Percentiles rank a stretch among this genome's conserved stretches.
Conservation (phyloP, 1,140 invertebrate genomes). For the Drosophila erecta region DNA sequence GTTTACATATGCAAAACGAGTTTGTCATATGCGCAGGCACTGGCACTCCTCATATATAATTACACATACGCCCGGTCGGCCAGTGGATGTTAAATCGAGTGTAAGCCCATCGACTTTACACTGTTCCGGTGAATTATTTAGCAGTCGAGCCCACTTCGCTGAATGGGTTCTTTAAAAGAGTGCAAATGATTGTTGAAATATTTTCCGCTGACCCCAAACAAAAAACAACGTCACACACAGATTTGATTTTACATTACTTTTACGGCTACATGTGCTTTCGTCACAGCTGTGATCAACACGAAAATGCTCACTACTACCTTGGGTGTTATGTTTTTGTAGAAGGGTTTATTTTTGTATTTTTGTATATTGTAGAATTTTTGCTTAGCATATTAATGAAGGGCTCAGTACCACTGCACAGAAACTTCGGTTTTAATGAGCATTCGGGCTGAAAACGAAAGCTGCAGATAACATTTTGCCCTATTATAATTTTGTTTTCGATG, state of each 20-base stretch:
- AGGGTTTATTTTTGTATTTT: neutral
- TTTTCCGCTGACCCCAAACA: constrained; percentile 4
- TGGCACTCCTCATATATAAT: constrained; percentile 17
- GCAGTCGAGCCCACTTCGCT: neutral
- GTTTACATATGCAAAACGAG: constrained; percentile 52
- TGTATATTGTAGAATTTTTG: too few species aligned
- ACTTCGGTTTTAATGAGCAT: too few species aligned
- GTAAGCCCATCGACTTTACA: constrained; percentile 25
- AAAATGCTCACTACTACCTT: neutral
- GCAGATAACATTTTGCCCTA: too few species aligned
- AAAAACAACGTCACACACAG: constrained; percentile 2
- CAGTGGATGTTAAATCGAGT: constrained; percentile 54
- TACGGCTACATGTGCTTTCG: neutral
- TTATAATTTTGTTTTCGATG: too few species aligned
- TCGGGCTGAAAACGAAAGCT: too few species aligned
- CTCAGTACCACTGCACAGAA: too few species aligned
- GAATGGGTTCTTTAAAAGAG: neutral
- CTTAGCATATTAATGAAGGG: too few species aligned
- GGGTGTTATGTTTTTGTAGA: neutral
- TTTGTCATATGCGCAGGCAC: constrained; percentile 3
- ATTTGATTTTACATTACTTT: constrained; percentile 3
- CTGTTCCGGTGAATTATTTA: constrained; percentile 24
- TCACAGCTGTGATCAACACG: neutral
- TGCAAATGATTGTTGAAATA: constrained; percentile 16
- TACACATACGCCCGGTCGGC: constrained; percentile 8